These are phyloP conservation scores for Thysanoteuthis rhombus DNA, from an alignment of 2,888 invertebrate species.

Conservation along the genomic window DNA sequence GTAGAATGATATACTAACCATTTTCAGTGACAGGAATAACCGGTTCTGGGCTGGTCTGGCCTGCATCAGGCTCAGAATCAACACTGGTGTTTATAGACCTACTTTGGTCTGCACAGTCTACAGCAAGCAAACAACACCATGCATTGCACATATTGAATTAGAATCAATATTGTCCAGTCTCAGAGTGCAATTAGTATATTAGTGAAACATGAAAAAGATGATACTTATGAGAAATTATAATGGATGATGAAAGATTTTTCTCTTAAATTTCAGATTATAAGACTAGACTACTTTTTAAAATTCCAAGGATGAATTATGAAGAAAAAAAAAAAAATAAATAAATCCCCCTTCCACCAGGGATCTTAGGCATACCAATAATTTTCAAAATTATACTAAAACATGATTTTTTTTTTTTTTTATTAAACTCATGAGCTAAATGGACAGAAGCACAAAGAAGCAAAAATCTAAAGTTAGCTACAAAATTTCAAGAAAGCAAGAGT, in stretches of 20 bases:
- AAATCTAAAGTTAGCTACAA: too few species aligned
- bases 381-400: too few species aligned
- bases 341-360: too few species aligned
- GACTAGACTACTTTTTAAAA: neutral
- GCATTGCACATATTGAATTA: slow-evolving; percentile 19
- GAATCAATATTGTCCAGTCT: neutral
- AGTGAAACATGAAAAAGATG: neutral
- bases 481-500: too few species aligned
- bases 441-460: too few species aligned
- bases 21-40: neutral
- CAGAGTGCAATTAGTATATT: neutral
- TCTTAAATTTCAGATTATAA: neutral
- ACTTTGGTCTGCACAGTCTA: neutral
- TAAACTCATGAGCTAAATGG: too few species aligned
- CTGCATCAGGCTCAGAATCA: neutral
- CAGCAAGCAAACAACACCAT: slow-evolving; percentile 21
- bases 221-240: neutral
- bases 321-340: too few species aligned
- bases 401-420: too few species aligned
- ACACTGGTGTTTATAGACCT: neutral
- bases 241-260: neutral
- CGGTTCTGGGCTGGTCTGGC: neutral
- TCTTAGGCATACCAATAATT: too few species aligned
- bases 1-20: neutral
- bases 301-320: too few species aligned